phyloP scores from a whole-genome alignment of 1,140 invertebrate species.

The Zaprionus africanus region DNA sequence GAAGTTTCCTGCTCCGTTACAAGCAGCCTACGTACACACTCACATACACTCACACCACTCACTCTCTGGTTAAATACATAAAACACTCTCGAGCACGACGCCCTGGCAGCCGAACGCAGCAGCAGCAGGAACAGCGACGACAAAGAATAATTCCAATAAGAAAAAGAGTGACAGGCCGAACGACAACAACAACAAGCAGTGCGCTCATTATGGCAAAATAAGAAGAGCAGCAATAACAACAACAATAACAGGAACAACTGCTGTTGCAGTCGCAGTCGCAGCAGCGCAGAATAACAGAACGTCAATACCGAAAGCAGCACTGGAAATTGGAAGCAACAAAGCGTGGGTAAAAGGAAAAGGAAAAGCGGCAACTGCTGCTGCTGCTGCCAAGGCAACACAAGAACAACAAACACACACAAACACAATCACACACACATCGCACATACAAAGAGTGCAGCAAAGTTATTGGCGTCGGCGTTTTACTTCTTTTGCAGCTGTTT shows the following conservation, averaged over 20 bases:
- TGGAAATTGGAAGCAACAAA: slow-evolving; percentile 39
- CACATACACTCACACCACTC: slow-evolving; percentile 21
- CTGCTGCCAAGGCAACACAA: slow-evolving; percentile 31
- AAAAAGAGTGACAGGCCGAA: slow-evolving; percentile 43
- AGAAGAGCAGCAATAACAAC: slow-evolving; percentile 29
- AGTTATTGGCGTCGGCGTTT: slow-evolving; percentile 50
- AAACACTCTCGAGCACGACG: slow-evolving; percentile 25
- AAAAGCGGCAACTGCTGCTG: slow-evolving; percentile 35
- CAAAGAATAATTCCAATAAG: slow-evolving; percentile 56
- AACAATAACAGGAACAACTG: slow-evolving; percentile 28
- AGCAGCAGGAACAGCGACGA: slow-evolving; percentile 9
- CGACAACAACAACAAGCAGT: slow-evolving; percentile 26
- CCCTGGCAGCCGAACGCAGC: slow-evolving; percentile 25
- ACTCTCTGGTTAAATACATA: slow-evolving; percentile 18
- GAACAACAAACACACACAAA: slow-evolving; percentile 11
- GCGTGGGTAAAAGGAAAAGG: slow-evolving; percentile 46
- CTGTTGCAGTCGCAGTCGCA: not conserved
- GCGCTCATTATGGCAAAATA: slow-evolving; percentile 48
- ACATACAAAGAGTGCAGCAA: slow-evolving; percentile 27
- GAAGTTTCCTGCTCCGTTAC: slow-evolving; percentile 29
- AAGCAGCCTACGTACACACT: slow-evolving; percentile 14
- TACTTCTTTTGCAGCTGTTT: slow-evolving; percentile 42
- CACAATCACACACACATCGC: not conserved
- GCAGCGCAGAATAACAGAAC: slow-evolving; percentile 9
- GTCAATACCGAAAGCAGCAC: slow-evolving; percentile 3